A percentile compares a stretch with the other conserved stretches of the same genome.
Evolutionary conservation across 1,140 invertebrate species (phyloP).

Genomic region (Neotoxoptera formosana): DNA sequence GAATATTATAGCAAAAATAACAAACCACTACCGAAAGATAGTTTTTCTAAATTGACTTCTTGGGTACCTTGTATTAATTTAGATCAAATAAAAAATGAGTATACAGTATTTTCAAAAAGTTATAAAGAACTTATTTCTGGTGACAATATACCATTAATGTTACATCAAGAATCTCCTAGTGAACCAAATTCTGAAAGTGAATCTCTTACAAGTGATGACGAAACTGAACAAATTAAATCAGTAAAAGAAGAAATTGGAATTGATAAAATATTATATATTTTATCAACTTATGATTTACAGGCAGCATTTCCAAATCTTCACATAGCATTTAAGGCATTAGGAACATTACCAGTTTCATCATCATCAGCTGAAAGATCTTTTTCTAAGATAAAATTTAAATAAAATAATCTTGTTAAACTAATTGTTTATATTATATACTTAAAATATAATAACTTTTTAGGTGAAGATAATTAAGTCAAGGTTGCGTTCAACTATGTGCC

Average conservation of each 20-base stretch:
- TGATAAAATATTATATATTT: no score
- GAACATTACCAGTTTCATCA: not conserved
- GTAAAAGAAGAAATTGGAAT: no score
- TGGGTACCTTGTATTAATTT: not conserved
- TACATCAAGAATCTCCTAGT: no score
- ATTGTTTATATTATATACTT: no score
- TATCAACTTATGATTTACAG: not conserved
- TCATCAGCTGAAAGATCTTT: not conserved
- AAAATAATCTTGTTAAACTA: not conserved
- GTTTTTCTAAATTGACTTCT: not conserved
- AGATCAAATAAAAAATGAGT: constrained; percentile 3
- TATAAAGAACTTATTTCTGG: constrained; percentile 14
- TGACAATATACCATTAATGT: no score
- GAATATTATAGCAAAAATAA: not conserved
- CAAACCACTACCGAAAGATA: not conserved
- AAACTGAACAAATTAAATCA: no score
- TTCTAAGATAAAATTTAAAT: not conserved
- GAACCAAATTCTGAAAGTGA: no score
- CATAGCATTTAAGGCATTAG: not conserved
- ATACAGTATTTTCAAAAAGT: not conserved
- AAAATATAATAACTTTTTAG: no score
- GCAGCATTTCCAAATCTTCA: not conserved
- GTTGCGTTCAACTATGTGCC: not conserved
- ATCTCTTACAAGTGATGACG: no score
- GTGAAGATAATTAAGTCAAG: no score